Evolutionary conservation across 2,113 vertebrate genomes (phyloP).

Genomic region (Morone chrysops): DNA sequence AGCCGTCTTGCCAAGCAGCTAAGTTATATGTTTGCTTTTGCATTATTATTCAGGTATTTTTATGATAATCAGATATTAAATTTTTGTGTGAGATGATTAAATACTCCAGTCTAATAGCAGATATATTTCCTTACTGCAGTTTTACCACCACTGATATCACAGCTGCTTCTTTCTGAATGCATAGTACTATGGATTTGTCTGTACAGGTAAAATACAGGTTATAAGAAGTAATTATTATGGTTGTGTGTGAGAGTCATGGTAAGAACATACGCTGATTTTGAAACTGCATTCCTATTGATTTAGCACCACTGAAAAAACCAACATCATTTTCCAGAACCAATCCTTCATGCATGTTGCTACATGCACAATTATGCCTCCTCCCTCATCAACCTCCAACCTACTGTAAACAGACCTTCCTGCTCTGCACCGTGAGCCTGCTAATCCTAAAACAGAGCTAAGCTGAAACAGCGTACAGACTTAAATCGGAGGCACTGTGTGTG

Average conservation of each 20-base stretch:
- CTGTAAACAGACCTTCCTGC: constrained; percentile 27
- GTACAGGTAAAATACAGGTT: neutral
- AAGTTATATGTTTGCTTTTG: neutral
- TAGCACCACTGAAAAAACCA: neutral
- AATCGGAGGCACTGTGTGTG: constrained; percentile 19
- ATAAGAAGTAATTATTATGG: neutral
- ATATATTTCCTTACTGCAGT: neutral
- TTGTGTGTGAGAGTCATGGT: neutral
- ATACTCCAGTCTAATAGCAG: neutral
- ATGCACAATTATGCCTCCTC: neutral
- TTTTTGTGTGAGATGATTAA: neutral
- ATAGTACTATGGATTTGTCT: neutral
- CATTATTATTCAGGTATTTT: neutral
- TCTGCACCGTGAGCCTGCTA: constrained; percentile 20
- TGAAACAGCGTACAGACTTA: neutral
- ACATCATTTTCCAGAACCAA: neutral
- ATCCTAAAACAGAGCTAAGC: constrained; percentile 48
- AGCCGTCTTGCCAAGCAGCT: neutral
- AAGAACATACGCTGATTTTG: neutral
- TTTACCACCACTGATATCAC: neutral
- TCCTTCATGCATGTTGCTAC: constrained; percentile 25
- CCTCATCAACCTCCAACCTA: neutral
- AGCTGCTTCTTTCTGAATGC: neutral
- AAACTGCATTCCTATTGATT: neutral
- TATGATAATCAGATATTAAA: neutral